These are phyloP conservation scores for Apodemus agrarius DNA, from an alignment of 2,797 vertebrate genomes.

Conservation along the genomic window DNA sequence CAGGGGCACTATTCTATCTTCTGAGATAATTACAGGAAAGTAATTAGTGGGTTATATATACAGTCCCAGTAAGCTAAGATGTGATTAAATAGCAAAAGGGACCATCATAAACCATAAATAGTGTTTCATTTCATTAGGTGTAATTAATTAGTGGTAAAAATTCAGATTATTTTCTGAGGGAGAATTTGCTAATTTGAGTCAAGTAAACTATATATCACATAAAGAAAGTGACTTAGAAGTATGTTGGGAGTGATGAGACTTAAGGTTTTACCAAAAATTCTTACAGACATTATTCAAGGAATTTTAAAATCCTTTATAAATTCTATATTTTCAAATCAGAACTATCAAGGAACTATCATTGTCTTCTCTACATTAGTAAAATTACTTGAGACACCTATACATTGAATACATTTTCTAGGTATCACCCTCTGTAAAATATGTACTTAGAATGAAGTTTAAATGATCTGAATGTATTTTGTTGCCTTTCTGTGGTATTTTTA, in stretches of 20 bases:
- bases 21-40: not conserved
- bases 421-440: not conserved
- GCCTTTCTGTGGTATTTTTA: not conserved
- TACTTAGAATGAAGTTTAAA: not conserved
- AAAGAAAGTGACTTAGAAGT: not conserved
- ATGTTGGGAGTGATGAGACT: not conserved
- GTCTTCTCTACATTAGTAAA: conserved; percentile 1
- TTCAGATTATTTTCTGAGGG: not conserved
- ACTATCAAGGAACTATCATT: not conserved
- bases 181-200: not conserved
- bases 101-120: not conserved
- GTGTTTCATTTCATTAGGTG: not conserved
- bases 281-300: not conserved
- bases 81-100: not conserved
- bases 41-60: not conserved
- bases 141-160: not conserved
- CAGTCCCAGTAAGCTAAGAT: not conserved
- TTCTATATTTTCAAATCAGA: not conserved
- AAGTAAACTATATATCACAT: not conserved
- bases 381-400: not conserved
- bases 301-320: not conserved
- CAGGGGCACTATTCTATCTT: not conserved
- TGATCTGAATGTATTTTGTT: not conserved
- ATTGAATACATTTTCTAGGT: not conserved
- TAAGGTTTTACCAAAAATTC: not conserved